Base-by-base conservation (phyloP, 2,888 invertebrate genomes). In the Steromphala cineraria region DNA sequence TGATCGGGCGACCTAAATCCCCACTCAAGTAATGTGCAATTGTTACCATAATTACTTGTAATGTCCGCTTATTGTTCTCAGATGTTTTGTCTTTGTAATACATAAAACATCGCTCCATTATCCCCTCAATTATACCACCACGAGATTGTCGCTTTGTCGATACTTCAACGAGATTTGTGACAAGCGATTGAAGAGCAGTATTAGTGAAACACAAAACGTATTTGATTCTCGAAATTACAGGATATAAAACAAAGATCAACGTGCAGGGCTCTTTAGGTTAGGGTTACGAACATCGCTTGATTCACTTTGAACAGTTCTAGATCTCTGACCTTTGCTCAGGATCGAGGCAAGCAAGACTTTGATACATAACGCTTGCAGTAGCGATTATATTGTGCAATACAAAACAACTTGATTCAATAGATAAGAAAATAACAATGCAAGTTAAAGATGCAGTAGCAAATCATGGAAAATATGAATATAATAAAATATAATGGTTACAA, bases 1-100 rank as follows among this genome's bases (percentile, higher is more conserved):
- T 8, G 40, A 40, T 40, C 28, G 40, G 31, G 17, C 40, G 36
- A 71, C 36, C 71, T 24, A 62, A 28, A 62, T 62, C 62, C 40
- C 71, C 40, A 71, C 71, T 71, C 36, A 71, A 71, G 40, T 71
- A 71, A 71, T 71, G 71, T 40, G 71, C 71, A 71, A 71, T 71
- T 31, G 28, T 36, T 71, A 40, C 71, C 36, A 36, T 40, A 71
- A 71, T 71, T 71, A 40, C 71, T 71, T 71, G 71, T 71, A 71
- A 71, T 71, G 71, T 71, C 31, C 71, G 36, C 71, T 71, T 71
- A 36, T 71, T 31, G n/a, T 71, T 71, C 71, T 71, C 31, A 71
- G 36, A 19, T 71, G 71, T 71, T 71, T 71, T 71, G 36, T n/a
- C 19, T 71, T 36, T 71, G 31, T 71, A n/a, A 71, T 40, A 71